Base-by-base conservation (phyloP, 2,888 invertebrate species). In the Chelonus formosanus region DNA sequence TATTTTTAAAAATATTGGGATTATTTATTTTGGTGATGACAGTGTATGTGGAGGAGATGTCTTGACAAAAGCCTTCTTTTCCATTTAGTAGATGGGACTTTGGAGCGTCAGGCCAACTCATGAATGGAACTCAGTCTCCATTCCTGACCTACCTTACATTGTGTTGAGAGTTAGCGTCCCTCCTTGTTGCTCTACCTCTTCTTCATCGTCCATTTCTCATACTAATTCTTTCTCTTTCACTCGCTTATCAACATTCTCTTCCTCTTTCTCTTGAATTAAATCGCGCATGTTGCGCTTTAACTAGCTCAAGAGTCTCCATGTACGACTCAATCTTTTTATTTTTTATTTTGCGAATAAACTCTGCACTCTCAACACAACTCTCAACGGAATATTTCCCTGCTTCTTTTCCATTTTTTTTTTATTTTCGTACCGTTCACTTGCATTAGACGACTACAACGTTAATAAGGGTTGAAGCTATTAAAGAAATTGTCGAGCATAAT, bases 121-220 rank as follows among this genome's bases (percentile, higher is more conserved):
- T 64, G 65, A 59, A 65, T 65, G 60, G 55, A 65, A 36, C 55
- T 32, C 65, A 60, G 59, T 65, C 55, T 52, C 54, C 45, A 54
- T 36, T 59, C 70, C 71, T 60, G 71, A 70, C 71, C 71, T 71
- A 65, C 70, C 68, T 58, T 67, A 69, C 65, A 64, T 64, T 47
- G 64, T 64, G 63, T 61, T 57, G 35, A 60, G 48, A 55, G 47
- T 45, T 57, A 52, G 35, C 44, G 43, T 65, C 47, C 55, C 60
- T 60, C 40, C 40, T 35, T 20, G 8, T 70, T 55, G 60, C 48
- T 65, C 70, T 63, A 57, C 63, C 64, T 56, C 31, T 43, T 52
- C 65, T 43, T 53, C 57, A 35, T 53, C 66, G 6, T 57, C 54
- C 52, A 45, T 59, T 52, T 47, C 63, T 47, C 56, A 53, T 44